Evolutionary conservation across 2,888 invertebrate genomes (phyloP).

Genomic region (Zhuqinia jingwanae): DNA sequence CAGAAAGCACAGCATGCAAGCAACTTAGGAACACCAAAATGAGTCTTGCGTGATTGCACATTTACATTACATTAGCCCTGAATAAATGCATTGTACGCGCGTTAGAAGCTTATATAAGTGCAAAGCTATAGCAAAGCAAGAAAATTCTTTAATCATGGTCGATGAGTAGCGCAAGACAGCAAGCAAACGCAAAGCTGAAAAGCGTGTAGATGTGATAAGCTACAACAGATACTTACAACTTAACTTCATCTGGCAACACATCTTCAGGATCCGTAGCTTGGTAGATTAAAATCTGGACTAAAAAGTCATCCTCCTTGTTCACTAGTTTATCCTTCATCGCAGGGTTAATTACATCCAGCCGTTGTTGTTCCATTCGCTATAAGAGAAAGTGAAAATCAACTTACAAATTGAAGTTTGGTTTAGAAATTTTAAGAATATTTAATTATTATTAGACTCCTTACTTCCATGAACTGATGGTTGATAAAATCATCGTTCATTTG

Average conservation of each 20-base stretch:
- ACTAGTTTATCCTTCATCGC: conserved; percentile 46
- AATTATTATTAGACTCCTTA: too few relatives aligned
- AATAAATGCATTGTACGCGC: too few relatives aligned
- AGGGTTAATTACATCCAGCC: conserved; percentile 34
- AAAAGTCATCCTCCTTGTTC: conserved; percentile 65
- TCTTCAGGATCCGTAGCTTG: conserved; percentile 64
- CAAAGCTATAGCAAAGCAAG: too few relatives aligned
- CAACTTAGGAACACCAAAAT: too few relatives aligned
- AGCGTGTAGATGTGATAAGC: background rate
- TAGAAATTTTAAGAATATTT: too few relatives aligned
- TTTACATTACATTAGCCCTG: too few relatives aligned
- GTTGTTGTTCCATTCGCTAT: conserved; percentile 65
- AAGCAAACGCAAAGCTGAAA: background rate
- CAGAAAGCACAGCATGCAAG: too few relatives aligned
- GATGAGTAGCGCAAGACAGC: too few relatives aligned
- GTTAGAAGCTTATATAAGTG: too few relatives aligned
- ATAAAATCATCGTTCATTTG: conserved; percentile 75
- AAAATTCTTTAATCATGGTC: too few relatives aligned
- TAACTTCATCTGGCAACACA: conserved; percentile 64
- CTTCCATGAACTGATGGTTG: conserved; percentile 52
- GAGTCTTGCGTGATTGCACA: too few relatives aligned
- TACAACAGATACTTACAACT: conserved; percentile 53
- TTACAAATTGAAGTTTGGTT: too few relatives aligned
- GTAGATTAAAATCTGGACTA: conserved; percentile 63
- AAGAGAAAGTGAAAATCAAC: background rate